Conservation (phyloP, 2,888 invertebrate species). For the Notodonta ziczac region DNA sequence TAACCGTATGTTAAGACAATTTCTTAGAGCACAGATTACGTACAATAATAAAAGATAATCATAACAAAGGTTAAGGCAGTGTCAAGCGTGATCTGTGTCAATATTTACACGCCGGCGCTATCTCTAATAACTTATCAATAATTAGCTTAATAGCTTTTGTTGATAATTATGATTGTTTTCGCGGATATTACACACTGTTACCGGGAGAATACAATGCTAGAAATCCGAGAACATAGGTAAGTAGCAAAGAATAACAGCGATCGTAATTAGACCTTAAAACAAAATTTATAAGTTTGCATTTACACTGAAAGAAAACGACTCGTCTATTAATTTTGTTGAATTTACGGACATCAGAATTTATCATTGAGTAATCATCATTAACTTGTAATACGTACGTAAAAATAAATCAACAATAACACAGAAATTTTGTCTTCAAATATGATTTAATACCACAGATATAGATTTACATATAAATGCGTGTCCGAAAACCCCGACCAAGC, state of each 20-base stretch:
- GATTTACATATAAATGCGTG: too few species aligned
- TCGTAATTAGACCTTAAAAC: too few species aligned
- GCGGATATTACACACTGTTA: constrained; percentile 53
- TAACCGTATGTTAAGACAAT: neutral
- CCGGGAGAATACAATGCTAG: constrained; percentile 51
- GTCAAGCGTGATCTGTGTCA: constrained; percentile 75
- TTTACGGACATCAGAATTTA: neutral
- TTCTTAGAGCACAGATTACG: constrained; percentile 46
- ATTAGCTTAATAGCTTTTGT: constrained; percentile 54
- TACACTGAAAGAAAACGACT: neutral
- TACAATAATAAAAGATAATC: constrained; percentile 69
- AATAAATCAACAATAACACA: neutral
- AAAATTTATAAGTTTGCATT: neutral
- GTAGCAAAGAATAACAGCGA: neutral
- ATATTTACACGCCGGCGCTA: constrained; percentile 68
- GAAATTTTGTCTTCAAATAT: too few species aligned
- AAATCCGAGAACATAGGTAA: neutral
- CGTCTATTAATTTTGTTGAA: neutral
- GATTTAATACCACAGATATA: too few species aligned
- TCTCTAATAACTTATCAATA: constrained; percentile 42
- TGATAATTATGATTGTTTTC: constrained; percentile 57
- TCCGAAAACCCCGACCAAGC: too few species aligned
- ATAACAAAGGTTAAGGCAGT: constrained; percentile 73
- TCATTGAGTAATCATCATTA: neutral
- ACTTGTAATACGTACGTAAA: neutral